Base-by-base conservation (phyloP, 2,113 vertebrate genomes). In the Argyrosomus japonicus region DNA sequence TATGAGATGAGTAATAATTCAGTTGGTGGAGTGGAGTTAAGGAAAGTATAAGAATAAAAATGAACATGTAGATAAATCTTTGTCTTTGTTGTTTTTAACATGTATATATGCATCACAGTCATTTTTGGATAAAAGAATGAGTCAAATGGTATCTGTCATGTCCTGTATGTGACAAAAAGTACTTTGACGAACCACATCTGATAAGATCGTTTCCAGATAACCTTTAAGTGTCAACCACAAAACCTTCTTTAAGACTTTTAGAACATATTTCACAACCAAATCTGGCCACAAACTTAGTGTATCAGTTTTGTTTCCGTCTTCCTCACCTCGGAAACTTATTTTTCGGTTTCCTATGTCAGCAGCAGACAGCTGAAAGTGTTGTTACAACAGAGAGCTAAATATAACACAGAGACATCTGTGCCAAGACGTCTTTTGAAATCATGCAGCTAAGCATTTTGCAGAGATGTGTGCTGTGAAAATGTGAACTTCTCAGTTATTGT, bases 381-480 rank as follows among this genome's bases (percentile, higher is more conserved):
- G 79, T 68, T 80, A 48, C 84, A 88, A 82, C 67, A 77, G 56
- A 65, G 53, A 83, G 81, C 81, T 91, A 91, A 88, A 93, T 90
- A 87, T 90, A 90, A 86, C 86, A 68, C 50, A 8, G 50, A 75
- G 58, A 84, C 88, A 81, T 87, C 72, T 91, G 87, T 77, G 79
- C 68, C 64, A 21, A 69, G 73, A 72, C 50, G 65, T 57, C 36
- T 83, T 88, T 83, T 63, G 54, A 91, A 88, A 90, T 88, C 74
- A 68, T 68, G 82, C 74, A 87, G 78, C 86, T 88, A 85, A 82
- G 81, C 27, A 3, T 82, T 89, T 81, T 82, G 56, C 32, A 48
- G 45, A 85, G 48, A 82, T 23, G 77, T 86, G 60, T 79, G 65
- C 68, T 79, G 64, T 51, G 75, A 85, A 87, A 85, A 68, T 74